phyloP scores from a whole-genome alignment of 2,888 invertebrate species.

The Rosalia funebris region DNA sequence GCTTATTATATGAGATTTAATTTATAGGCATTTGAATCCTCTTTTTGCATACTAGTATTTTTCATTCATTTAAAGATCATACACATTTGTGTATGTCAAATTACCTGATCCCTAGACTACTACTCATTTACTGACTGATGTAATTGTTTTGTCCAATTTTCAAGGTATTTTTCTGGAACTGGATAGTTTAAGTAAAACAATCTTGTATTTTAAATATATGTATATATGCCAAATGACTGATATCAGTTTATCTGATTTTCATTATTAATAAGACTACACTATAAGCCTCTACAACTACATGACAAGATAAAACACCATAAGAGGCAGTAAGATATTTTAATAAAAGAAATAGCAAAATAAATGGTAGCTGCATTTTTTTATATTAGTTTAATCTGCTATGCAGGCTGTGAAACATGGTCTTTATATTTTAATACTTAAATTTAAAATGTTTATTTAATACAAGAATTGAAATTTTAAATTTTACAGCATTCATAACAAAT shows the following conservation, averaged over 20 bases:
- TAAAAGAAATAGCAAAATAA: slow-evolving; percentile 4
- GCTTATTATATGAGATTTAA: too few species aligned
- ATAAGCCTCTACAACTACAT: slow-evolving; percentile 18
- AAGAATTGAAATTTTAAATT: too few species aligned
- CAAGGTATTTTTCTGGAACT: neutral
- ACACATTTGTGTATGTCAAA: too few species aligned
- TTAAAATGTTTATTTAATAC: neutral
- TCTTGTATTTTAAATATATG: slow-evolving; percentile 8
- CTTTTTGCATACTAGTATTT: too few species aligned
- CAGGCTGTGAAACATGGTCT: slow-evolving; percentile 11
- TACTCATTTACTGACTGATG: slow-evolving; percentile 9
- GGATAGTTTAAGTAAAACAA: slow-evolving; percentile 12
- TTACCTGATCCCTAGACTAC: too few species aligned
- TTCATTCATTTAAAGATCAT: too few species aligned
- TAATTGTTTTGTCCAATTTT: slow-evolving; percentile 10
- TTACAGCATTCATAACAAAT: too few species aligned
- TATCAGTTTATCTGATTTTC: slow-evolving; percentile 15
- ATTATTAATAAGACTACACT: slow-evolving; percentile 16
- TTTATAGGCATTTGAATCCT: too few species aligned
- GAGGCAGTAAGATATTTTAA: slow-evolving; percentile 15
- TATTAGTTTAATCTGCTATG: slow-evolving; percentile 3
- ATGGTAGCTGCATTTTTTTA: slow-evolving; percentile 9
- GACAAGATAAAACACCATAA: slow-evolving; percentile 11
- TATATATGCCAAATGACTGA: slow-evolving; percentile 19
- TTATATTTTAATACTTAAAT: slow-evolving; percentile 6